Evolutionary conservation across 1,140 invertebrate species (phyloP).

Genomic region (Dysdera silvatica): DNA sequence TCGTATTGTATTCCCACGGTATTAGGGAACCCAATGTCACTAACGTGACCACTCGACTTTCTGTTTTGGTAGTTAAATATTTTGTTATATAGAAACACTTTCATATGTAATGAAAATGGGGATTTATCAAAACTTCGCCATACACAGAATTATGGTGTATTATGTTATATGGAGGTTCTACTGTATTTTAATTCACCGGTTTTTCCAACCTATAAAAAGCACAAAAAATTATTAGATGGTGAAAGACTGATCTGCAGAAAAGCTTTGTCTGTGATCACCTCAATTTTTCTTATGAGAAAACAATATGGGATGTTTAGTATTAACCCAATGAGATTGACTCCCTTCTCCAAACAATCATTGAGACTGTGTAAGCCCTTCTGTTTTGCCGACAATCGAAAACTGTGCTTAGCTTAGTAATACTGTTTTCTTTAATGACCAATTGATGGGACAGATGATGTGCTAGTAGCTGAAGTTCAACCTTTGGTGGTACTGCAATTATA

Average conservation of each 20-base stretch:
- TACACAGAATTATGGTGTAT: background rate
- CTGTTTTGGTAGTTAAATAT: background rate
- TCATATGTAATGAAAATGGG: background rate
- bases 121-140: background rate
- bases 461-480: constrained; percentile 24
- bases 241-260: constrained; percentile 26
- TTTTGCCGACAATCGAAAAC: constrained; percentile 13
- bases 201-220: constrained; percentile 5
- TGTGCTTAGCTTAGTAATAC: constrained; percentile 17
- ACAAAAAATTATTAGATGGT: constrained; percentile 6
- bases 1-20: background rate
- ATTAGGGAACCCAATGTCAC: too few species aligned
- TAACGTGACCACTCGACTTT: too few species aligned
- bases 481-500: constrained; percentile 37
- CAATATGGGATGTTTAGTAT: constrained; percentile 36
- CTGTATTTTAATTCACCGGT: background rate
- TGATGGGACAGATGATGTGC: constrained; percentile 39
- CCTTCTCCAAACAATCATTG: constrained; percentile 19
- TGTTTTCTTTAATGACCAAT: constrained; percentile 26
- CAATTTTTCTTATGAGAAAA: constrained; percentile 15
- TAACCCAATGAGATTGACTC: constrained; percentile 5
- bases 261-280: constrained; percentile 25
- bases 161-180: too few species aligned
- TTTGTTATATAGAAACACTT: background rate
- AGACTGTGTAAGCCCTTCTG: background rate